Evolutionary conservation across 2,113 vertebrate species (phyloP), one percentile per base, ranked within the genome.

Genomic region (Peromyscus californicus): DNA sequence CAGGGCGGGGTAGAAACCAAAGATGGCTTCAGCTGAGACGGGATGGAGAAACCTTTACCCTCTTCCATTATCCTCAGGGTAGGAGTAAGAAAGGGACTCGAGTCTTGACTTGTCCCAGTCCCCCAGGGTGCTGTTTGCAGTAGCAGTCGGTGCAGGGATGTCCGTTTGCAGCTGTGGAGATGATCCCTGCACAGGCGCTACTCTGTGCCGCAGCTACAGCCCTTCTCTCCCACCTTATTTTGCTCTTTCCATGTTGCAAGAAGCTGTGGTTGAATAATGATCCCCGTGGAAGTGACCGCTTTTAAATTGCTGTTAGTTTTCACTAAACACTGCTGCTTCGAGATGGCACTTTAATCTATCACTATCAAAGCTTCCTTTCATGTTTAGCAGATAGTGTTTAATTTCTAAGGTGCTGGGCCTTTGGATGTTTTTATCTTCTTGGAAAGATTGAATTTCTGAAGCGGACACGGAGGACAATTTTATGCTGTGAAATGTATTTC

Each of bases 301-400:
- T 93, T 78, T 29, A 90, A 96, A n/a, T 65, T 67, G 39, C 82
- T 96, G 22, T 36, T 93, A 83, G 51, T 48, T 97, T 93, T 86
- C 95, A n/a, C 95, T 80, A 87, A 95, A 90, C 59, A 59, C 96
- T 90, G 15, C 42, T 84, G 42, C 63, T 93, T 92, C 74, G 16
- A 39, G 67, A 21, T 33, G 74, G 16, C 21, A 42, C 82, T 93
- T 92, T 88, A n/a, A 89, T 95, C 79, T 67, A 54, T 82, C 85
- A 89, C 0, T 54, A 74, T 19, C 7, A 36, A 95, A 63, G 72
- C 26, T 36, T 57, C 5, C 84, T 95, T 95, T 89, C 85, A 45
- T 63, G 76, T 93, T 86, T 59, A 74, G 89, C 36, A 74, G 36
- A 78, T 67, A n/a, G 4, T 36, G 19, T 91, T 96, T 87, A 79